A percentile compares a stretch with the other conserved stretches of the same genome.
These are phyloP conservation scores for Panagrolaimus sp. DNA, from an alignment of 1,140 invertebrate species.

Conservation along the genomic window DNA sequence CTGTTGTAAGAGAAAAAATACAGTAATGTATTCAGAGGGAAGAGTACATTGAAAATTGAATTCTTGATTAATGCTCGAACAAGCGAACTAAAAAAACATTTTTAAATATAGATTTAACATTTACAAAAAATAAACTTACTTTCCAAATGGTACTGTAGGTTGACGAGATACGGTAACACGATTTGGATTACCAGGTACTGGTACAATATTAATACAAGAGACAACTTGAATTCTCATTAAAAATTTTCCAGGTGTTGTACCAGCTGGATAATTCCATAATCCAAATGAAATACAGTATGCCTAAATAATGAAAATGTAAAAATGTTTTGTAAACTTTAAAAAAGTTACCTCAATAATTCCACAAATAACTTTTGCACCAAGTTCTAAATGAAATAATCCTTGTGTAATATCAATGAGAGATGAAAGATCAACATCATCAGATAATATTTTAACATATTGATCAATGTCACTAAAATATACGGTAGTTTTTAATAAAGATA, in stretches of 20 bases:
- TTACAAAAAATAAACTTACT: not conserved
- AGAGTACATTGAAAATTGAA: constrained; percentile 37
- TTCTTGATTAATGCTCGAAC: constrained; percentile 42
- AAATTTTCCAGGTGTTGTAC: constrained; percentile 39
- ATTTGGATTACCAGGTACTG: constrained; percentile 14
- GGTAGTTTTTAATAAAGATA: not conserved
- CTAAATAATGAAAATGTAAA: constrained; percentile 24
- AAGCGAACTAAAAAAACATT: constrained; percentile 26
- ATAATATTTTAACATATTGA: constrained; percentile 38
- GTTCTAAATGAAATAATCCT: constrained; percentile 40
- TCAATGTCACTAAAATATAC: constrained; percentile 36
- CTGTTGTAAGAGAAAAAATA: constrained; percentile 39
- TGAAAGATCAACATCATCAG: constrained; percentile 28
- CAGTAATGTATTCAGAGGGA: constrained; percentile 43
- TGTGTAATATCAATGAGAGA: constrained; percentile 45
- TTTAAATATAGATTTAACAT: too few relatives aligned
- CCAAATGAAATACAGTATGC: constrained; percentile 35
- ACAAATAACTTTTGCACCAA: constrained; percentile 37
- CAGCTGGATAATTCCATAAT: constrained; percentile 18
- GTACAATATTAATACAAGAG: constrained; percentile 31
- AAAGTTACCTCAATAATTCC: constrained; percentile 32
- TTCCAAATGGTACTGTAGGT: not conserved
- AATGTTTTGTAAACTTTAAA: not conserved
- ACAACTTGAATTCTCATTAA: constrained; percentile 32
- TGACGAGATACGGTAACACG: not conserved